Evolutionary conservation across 1,140 invertebrate species (phyloP).

Genomic region (Cylas formicarius): DNA sequence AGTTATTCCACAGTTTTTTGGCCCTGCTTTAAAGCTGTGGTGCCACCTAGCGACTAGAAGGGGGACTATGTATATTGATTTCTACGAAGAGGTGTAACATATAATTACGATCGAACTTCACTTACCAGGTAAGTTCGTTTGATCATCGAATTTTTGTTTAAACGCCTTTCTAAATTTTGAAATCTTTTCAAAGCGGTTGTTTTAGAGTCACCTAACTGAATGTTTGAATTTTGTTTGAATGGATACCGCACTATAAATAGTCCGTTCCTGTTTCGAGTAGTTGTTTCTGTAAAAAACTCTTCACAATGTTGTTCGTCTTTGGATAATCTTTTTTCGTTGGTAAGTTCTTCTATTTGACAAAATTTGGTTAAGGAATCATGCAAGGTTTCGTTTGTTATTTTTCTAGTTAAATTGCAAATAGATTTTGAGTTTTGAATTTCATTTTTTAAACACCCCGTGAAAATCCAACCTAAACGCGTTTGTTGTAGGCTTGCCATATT

Average conservation of each 20-base stretch:
- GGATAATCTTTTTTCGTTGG: constrained; percentile 3
- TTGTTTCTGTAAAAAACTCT: constrained; percentile 8
- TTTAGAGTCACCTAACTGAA: constrained; percentile 11
- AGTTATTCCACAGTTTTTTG: too few species aligned
- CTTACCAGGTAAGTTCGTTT: too few species aligned
- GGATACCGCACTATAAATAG: constrained; percentile 9
- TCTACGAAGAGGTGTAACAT: too few species aligned
- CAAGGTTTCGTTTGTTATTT: constrained; percentile 8
- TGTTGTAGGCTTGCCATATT: constrained; percentile 27
- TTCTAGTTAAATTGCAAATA: constrained; percentile 5
- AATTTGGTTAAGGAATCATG: constrained; percentile 12
- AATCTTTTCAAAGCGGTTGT: constrained; percentile 10
- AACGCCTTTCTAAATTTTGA: constrained; percentile 7
- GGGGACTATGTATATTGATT: too few species aligned
- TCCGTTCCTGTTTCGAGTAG: constrained; percentile 2
- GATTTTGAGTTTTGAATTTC: neutral
- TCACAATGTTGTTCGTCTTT: constrained; percentile 10
- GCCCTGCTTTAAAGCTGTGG: too few species aligned
- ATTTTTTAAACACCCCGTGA: constrained; percentile 7
- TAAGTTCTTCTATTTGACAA: constrained; percentile 14
- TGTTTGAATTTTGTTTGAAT: constrained; percentile 5
- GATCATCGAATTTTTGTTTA: constrained; percentile 5
- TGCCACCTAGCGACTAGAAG: too few species aligned
- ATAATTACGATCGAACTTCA: too few species aligned
- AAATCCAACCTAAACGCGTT: constrained; percentile 33